These are phyloP conservation scores for Aplysia californica DNA, from an alignment of 1,140 invertebrate species.

Conservation along the genomic window DNA sequence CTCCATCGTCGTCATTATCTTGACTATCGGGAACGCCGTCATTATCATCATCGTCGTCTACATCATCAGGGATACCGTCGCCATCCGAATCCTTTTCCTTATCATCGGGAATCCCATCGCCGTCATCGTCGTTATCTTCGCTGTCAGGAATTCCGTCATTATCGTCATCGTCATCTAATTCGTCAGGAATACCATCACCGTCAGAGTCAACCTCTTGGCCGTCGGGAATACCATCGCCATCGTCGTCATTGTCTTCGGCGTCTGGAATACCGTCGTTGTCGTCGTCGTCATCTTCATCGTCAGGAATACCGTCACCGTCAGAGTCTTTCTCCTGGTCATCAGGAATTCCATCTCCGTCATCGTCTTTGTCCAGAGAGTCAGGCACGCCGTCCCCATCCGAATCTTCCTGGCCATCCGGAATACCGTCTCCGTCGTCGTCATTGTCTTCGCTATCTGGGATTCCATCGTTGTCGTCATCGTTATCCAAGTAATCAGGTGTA, in stretches of 20 bases:
- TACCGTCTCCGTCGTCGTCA: constrained; percentile 57
- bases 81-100: constrained; percentile 52
- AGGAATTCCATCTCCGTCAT: constrained; percentile 56
- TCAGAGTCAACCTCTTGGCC: constrained; percentile 50
- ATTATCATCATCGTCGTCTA: constrained; percentile 48
- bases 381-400: constrained; percentile 54
- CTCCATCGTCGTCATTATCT: constrained; percentile 48
- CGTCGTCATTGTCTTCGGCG: constrained; percentile 42
- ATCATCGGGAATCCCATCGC: constrained; percentile 49
- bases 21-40: constrained; percentile 48
- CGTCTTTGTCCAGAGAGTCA: constrained; percentile 54
- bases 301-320: constrained; percentile 55
- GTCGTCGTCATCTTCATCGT: constrained; percentile 45
- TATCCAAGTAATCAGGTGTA: constrained; percentile 44
- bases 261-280: constrained; percentile 47
- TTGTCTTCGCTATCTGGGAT: constrained; percentile 52
- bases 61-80: constrained; percentile 53
- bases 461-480: constrained; percentile 49
- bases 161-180: constrained; percentile 44
- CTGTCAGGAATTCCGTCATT: constrained; percentile 59
- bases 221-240: constrained; percentile 54
- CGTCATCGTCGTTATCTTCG: constrained; percentile 34
- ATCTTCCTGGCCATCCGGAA: constrained; percentile 41
- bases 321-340: constrained; percentile 48
- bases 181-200: constrained; percentile 59